phyloP scores from a whole-genome alignment of 1,140 invertebrate genomes.

The Mizuhopecten yessoensis region DNA sequence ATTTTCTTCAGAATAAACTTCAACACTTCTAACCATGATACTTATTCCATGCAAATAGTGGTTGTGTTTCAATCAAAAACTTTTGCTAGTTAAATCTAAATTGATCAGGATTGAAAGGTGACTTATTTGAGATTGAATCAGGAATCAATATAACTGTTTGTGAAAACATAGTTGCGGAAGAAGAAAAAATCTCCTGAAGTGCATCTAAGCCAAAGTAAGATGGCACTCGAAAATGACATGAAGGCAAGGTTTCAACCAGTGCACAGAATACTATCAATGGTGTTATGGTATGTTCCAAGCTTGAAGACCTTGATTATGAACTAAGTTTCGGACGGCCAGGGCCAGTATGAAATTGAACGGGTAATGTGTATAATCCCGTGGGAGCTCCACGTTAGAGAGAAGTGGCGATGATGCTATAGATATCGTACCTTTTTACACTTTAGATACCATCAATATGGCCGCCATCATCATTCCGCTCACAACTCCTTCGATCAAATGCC shows the following conservation, averaged over 20 bases:
- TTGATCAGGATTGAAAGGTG: not conserved
- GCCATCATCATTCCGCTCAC: not conserved
- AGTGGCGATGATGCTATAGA: not conserved
- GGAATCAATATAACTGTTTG: not conserved
- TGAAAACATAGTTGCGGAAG: not conserved
- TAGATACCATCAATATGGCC: constrained; percentile 16
- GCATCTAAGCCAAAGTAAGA: not conserved
- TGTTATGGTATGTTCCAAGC: not conserved
- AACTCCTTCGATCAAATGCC: not conserved
- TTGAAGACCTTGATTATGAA: not conserved
- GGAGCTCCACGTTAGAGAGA: not conserved
- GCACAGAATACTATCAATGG: not conserved
- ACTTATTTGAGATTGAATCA: not conserved
- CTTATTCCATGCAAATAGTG: not conserved
- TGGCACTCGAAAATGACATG: not conserved
- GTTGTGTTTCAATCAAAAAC: constrained; percentile 19
- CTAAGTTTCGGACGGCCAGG: not conserved
- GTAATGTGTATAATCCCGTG: not conserved
- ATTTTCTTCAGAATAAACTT: not conserved
- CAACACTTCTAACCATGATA: not conserved
- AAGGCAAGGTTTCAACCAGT: not conserved
- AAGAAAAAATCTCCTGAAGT: not conserved
- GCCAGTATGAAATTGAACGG: not conserved
- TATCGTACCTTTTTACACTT: not conserved
- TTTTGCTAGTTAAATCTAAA: not conserved